These are phyloP conservation scores for Heliopora coerulea DNA, from an alignment of 92 coral and sea anemone genomes.

Conservation along the genomic window DNA sequence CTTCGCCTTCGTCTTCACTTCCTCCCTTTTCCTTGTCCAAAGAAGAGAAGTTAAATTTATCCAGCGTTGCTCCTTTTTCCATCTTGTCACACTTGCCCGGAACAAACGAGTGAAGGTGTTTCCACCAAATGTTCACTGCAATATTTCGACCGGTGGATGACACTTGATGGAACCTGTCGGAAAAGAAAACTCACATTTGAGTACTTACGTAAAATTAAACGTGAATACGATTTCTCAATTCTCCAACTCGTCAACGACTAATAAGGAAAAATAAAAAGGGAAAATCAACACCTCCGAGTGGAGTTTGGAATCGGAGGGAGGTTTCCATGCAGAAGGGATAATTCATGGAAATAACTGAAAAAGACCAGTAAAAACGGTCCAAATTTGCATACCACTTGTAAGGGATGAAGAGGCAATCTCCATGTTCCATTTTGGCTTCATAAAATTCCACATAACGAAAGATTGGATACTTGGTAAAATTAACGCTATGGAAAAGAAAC, in stretches of 20 bases:
- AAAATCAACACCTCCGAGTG: too few relatives aligned
- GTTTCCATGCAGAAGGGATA: too few relatives aligned
- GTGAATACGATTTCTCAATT: too few relatives aligned
- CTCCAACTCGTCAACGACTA: too few relatives aligned
- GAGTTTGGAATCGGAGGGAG: too few relatives aligned
- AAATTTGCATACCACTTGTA: slow-evolving; percentile 74
- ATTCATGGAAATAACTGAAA: not conserved
- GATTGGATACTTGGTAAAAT: slow-evolving; percentile 90
- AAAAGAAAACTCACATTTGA: not conserved
- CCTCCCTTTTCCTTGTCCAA: slow-evolving; percentile 21
- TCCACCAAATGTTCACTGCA: slow-evolving; percentile 96
- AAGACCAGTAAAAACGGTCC: too few relatives aligned
- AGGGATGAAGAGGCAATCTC: slow-evolving; percentile 95
- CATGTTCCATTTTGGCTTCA: slow-evolving; percentile 84
- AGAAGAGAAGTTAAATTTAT: slow-evolving; percentile 69
- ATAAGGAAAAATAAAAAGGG: too few relatives aligned
- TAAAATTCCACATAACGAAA: slow-evolving; percentile 78
- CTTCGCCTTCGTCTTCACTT: slow-evolving; percentile 20
- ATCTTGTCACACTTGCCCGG: slow-evolving; percentile 68
- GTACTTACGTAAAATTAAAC: too few relatives aligned
- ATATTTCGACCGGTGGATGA: slow-evolving; percentile 89
- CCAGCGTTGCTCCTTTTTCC: slow-evolving; percentile 67
- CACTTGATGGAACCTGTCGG: slow-evolving; percentile 89
- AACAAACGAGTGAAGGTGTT: slow-evolving; percentile 60
- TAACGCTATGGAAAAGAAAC: slow-evolving; percentile 61